Conservation (phyloP, 2,113 vertebrate species). For the Protobothrops flavoviridis region DNA sequence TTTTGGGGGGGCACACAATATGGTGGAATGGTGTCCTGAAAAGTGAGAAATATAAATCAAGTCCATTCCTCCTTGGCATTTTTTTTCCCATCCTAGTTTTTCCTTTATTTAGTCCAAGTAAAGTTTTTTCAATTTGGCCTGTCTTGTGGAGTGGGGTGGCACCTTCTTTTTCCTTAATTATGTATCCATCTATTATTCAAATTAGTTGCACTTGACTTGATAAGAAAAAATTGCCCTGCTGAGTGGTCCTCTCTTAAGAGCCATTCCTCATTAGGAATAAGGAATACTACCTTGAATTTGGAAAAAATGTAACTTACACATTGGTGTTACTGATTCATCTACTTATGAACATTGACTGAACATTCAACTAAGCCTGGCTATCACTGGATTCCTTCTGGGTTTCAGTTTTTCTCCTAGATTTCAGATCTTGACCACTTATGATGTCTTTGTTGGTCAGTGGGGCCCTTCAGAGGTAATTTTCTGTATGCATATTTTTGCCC, state of each 20-base stretch:
- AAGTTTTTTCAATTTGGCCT: conserved; percentile 52
- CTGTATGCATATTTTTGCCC: not conserved
- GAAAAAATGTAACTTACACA: not conserved
- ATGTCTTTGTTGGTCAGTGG: not conserved
- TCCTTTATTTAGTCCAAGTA: conserved; percentile 47
- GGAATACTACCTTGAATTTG: not conserved
- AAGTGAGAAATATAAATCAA: conserved; percentile 61
- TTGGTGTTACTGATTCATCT: not conserved
- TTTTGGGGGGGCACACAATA: conserved; percentile 35
- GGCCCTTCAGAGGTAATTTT: not conserved
- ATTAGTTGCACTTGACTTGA: conserved; percentile 67
- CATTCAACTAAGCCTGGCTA: not conserved
- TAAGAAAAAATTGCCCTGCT: conserved; percentile 51
- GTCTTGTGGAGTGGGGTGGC: conserved; percentile 54
- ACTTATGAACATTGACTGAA: not conserved
- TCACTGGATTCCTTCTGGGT: not conserved
- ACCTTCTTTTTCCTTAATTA: conserved; percentile 71
- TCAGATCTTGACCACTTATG: not conserved
- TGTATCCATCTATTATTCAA: conserved; percentile 70
- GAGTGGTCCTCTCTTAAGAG: conserved; percentile 35
- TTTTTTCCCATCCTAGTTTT: conserved; percentile 44
- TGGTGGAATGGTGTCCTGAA: conserved; percentile 49
- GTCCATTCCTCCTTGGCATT: conserved; percentile 12
- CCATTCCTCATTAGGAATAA: not conserved
- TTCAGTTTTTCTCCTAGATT: not conserved